Conservation (phyloP, 2,113 vertebrate genomes). For the Cyanistes caeruleus region DNA sequence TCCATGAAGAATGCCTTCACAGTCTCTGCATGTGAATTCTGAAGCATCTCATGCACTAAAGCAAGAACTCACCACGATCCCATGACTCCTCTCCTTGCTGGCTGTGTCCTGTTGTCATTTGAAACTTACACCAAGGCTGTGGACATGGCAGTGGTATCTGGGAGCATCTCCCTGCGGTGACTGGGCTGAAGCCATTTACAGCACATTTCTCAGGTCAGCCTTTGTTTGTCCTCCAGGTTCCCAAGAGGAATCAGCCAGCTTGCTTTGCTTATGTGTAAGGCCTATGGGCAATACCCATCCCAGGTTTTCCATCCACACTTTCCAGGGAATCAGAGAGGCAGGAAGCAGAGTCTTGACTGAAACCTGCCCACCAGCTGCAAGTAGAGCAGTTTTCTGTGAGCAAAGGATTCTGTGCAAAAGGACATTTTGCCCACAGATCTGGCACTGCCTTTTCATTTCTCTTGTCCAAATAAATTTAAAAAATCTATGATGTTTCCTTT, state of each 20-base stretch:
- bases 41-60: not conserved
- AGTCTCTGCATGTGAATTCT: not conserved
- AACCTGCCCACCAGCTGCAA: not conserved
- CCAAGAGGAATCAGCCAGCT: not conserved
- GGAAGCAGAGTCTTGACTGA: not conserved
- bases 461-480: not conserved
- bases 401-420: not conserved
- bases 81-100: accelerated
- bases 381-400: not conserved
- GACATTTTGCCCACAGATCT: not conserved
- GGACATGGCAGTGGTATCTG: not conserved
- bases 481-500: not conserved
- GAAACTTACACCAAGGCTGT: not conserved
- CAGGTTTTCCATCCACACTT: not conserved
- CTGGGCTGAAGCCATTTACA: not conserved
- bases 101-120: not conserved
- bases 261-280: not conserved
- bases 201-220: not conserved
- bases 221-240: not conserved
- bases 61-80: not conserved
- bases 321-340: not conserved
- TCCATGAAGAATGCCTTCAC: not conserved
- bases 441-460: not conserved
- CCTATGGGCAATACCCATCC: not conserved
- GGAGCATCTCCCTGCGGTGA: accelerated